A percentile compares a stretch with the other conserved stretches of the same genome.
These are phyloP conservation scores for Cricetomys ansorgei DNA, from an alignment of 2,113 vertebrate genomes.

Conservation along the genomic window DNA sequence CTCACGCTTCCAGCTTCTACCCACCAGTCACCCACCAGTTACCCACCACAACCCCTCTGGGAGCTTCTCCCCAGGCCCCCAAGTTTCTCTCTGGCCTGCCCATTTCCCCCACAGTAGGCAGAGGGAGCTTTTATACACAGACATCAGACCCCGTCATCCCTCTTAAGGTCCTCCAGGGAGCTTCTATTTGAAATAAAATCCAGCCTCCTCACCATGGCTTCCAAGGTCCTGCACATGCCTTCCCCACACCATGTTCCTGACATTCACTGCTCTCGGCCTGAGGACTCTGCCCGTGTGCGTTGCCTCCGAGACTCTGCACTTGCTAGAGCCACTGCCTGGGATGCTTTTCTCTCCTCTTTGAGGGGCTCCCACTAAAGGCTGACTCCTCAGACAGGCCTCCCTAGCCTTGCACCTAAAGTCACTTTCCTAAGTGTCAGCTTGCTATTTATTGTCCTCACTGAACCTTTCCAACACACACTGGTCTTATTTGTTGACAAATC, in stretches of 20 bases:
- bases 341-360: background rate
- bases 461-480: background rate
- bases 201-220: background rate
- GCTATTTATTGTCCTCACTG: background rate
- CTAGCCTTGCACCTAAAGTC: background rate
- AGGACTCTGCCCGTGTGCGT: background rate
- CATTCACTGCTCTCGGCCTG: too few relatives aligned
- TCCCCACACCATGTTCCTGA: too few relatives aligned
- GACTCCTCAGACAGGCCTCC: background rate
- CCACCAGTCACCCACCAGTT: background rate
- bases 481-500: background rate
- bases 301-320: background rate
- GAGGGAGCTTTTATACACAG: background rate
- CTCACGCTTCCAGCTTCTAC: background rate
- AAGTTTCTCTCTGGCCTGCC: background rate
- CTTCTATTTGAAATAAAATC: background rate
- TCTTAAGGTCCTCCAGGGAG: background rate
- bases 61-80: background rate
- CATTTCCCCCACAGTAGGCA: background rate
- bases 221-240: background rate
- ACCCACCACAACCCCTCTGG: background rate
- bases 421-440: background rate
- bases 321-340: background rate
- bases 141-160: background rate
- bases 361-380: background rate